Evolutionary conservation across 2,888 invertebrate genomes (phyloP), one percentile per base, ranked within the genome.

Genomic region (Syrista parreyssii): DNA sequence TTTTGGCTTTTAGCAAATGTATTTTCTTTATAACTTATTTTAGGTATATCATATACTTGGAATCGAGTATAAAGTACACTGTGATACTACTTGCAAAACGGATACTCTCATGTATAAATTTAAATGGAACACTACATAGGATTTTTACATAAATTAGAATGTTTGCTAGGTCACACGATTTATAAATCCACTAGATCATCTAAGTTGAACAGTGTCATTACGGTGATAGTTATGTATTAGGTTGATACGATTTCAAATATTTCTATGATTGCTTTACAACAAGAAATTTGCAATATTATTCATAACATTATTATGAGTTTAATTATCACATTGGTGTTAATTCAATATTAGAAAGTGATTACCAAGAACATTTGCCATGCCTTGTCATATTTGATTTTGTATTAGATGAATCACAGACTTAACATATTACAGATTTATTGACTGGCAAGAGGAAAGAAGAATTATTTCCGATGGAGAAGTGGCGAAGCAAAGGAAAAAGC

Each of bases 381-480:
- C 55, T 23, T 1, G 23, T 55, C 6, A 23, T 55, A 55, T 55
- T 55, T 55, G 9, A 23, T 23, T 55, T 55, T 55, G 23, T 55
- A 9, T 55, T 55, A 9, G 55, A 23, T 55, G 23, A 55, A 55
- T 6, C 55, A 40, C 6, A 23, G 9, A 6, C 2, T 55, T 55
- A 23, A 55, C 23, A 9, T 55, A 9, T 55, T 55, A 55, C 55
- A 55, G 55, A 55, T 55, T 55, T 55, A 55, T 55, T 55, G 23
- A 55, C 55, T 55, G 55, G 23, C 55, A 55, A 55, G 55, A 55
- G 55, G 23, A 55, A 23, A 55, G 55, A 55, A 55, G 55, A 23
- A 9, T 55, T 55, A 55, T 55, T 23, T 55, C 23, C 55, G 32
- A 89, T 89, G 88, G 88, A 89, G 81, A 89, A 86, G 80, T 86